These are phyloP conservation scores for Agrochola litura DNA, from an alignment of 2,888 invertebrate species.

Conservation along the genomic window DNA sequence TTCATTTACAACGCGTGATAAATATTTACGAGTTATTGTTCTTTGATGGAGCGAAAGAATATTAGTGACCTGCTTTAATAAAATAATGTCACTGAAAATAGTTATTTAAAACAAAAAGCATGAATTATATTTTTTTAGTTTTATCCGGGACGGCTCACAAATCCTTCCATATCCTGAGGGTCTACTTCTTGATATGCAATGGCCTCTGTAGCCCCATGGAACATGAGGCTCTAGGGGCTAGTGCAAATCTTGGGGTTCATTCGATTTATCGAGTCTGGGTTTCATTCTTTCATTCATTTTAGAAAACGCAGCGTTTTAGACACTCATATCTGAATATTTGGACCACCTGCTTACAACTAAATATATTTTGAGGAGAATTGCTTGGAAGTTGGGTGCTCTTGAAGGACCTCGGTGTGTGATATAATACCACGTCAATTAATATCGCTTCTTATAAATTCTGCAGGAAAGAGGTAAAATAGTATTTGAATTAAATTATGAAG, in stretches of 20 bases:
- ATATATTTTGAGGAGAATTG: neutral
- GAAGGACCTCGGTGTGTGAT: neutral
- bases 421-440: neutral
- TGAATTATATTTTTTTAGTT: neutral
- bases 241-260: too few relatives aligned
- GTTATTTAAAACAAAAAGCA: neutral
- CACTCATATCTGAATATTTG: neutral
- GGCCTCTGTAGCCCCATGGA: too few relatives aligned
- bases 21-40: constrained; percentile 90
- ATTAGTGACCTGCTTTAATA: constrained; percentile 68
- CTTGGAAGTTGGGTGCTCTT: neutral
- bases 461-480: neutral
- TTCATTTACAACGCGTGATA: constrained; percentile 89
- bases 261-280: too few relatives aligned
- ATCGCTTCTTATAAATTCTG: neutral
- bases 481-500: neutral
- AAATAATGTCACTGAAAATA: neutral
- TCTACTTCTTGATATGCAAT: too few relatives aligned
- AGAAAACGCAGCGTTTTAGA: too few relatives aligned
- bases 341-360: neutral
- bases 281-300: too few relatives aligned
- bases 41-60: constrained; percentile 75
- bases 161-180: too few relatives aligned
- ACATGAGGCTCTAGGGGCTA: too few relatives aligned
- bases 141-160: too few relatives aligned